Evolutionary conservation across 2,797 vertebrate species (phyloP).

Genomic region (Neosilurus hyrtlii): DNA sequence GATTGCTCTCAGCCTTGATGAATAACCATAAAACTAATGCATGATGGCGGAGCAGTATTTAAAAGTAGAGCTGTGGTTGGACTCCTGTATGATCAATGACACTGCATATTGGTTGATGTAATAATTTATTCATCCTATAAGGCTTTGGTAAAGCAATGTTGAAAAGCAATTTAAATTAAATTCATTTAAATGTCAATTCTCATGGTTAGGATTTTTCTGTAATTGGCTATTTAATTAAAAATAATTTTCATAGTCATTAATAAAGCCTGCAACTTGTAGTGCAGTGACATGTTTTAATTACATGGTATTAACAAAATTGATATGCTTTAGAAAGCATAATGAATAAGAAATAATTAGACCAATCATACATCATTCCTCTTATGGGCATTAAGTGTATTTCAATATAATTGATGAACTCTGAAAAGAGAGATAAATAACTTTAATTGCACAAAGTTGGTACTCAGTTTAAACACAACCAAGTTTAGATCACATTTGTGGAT

Average conservation of each 20-base stretch:
- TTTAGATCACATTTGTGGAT: slow-evolving; percentile 65
- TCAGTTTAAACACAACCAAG: slow-evolving; percentile 70
- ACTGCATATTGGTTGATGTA: slow-evolving; percentile 96
- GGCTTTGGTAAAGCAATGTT: slow-evolving; percentile 99
- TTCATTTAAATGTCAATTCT: slow-evolving; percentile 99
- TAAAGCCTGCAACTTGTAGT: slow-evolving; percentile 99
- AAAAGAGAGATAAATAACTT: slow-evolving; percentile 83
- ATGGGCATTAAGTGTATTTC: slow-evolving; percentile 85
- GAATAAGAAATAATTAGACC: slow-evolving; percentile 99
- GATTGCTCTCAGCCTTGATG: slow-evolving; percentile 60
- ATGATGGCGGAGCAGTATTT: slow-evolving; percentile 71
- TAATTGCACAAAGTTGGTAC: slow-evolving; percentile 77
- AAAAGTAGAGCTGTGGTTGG: slow-evolving; percentile 77
- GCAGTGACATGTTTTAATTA: slow-evolving; percentile 99
- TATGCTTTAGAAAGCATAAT: slow-evolving; percentile 99
- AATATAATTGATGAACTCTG: slow-evolving; percentile 83
- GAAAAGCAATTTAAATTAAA: slow-evolving; percentile 99
- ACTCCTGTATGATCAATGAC: slow-evolving; percentile 95
- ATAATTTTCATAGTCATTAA: slow-evolving; percentile 99
- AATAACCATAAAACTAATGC: slow-evolving; percentile 71
- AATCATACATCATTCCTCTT: slow-evolving; percentile 99
- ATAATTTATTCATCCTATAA: slow-evolving; percentile 99
- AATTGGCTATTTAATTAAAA: slow-evolving; percentile 99
- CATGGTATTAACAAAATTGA: slow-evolving; percentile 99
- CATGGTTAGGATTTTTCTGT: slow-evolving; percentile 99